Base-by-base conservation (phyloP, 2,888 invertebrate species). In the Acleris literana region DNA sequence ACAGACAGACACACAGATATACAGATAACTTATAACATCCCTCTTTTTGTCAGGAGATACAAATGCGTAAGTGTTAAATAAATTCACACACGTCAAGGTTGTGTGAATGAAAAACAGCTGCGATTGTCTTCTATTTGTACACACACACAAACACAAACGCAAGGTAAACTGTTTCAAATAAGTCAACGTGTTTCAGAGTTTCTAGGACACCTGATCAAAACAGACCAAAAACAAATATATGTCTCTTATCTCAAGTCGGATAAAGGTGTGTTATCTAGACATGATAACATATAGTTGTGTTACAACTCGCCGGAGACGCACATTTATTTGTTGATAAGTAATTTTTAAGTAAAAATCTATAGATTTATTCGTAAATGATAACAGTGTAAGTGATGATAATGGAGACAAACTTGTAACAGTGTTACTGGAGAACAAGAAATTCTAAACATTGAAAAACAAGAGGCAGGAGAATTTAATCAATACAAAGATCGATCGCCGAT, bases 181-280 rank as follows among this genome's bases (percentile, higher is more conserved):
- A 71, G 72, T 70, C 70, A 71, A 75, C 58, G 70, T 33, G 63
- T 69, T 63, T 59, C 59, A 55, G 60, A 71, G 59, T 33, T 69
- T 71, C 68, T 69, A 72, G 71, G 71, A 44, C 71, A 68, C 60
- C 63, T 70, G 68, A 72, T 73, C 69, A 70, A 68, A 71, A 71
- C 64, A 65, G 54, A 71, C 72, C 66, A 68, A 57, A 53, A 46
- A 57, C 61, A 69, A 59, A 66, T 58, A 18, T 54, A 18, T 54
- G 48, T 52, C 20, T 61, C 75, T 84, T 87, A 87, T 88, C 88
- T 81, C 69, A 69, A 71, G 71, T 68, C 51, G 68, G 72, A 72
- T 69, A 68, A 76, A 77, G 65, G 65, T 56, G 51, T 22, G 56
- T 57, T 66, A 66, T 66, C 66, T 65, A 49, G 61, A 46, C 66